Evolutionary conservation across 35 echinoderm and acorn worm genomes (phyloP).

Genomic region (Diadema setosum): DNA sequence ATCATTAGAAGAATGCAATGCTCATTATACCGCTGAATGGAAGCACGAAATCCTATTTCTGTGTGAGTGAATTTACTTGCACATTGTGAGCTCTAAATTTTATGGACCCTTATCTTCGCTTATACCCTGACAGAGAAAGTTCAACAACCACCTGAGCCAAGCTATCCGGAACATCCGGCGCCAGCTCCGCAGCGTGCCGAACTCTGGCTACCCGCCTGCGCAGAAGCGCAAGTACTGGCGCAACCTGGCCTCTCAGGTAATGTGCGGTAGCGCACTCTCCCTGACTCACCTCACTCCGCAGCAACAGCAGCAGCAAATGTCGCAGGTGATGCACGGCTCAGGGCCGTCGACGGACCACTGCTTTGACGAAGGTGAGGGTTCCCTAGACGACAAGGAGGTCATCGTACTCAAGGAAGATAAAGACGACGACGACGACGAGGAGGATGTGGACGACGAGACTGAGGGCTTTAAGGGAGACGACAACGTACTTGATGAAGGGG

Average conservation of each 20-base stretch:
- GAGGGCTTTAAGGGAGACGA: background rate
- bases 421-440: background rate
- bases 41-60: too few relatives aligned
- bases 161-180: slow-evolving; percentile 64
- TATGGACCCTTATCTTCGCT: too few relatives aligned
- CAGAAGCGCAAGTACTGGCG: slow-evolving; percentile 14
- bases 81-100: too few relatives aligned
- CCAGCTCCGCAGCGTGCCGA: slow-evolving; percentile 54
- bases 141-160: slow-evolving; percentile 61
- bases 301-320: background rate
- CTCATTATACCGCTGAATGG: too few relatives aligned
- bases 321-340: background rate
- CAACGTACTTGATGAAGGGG: background rate
- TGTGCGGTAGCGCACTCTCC: background rate
- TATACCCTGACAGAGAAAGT: slow-evolving; percentile 46
- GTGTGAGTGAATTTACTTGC: too few relatives aligned
- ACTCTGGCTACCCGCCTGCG: slow-evolving; percentile 53
- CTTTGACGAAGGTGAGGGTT: background rate
- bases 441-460: background rate
- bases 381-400: background rate
- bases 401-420: slow-evolving; percentile 5
- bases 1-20: too few relatives aligned
- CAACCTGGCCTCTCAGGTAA: background rate
- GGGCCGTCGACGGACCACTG: background rate
- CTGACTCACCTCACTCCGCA: background rate